phyloP scores from a whole-genome alignment of 2,888 invertebrate genomes.

The Rhaphigaster nebulosa region DNA sequence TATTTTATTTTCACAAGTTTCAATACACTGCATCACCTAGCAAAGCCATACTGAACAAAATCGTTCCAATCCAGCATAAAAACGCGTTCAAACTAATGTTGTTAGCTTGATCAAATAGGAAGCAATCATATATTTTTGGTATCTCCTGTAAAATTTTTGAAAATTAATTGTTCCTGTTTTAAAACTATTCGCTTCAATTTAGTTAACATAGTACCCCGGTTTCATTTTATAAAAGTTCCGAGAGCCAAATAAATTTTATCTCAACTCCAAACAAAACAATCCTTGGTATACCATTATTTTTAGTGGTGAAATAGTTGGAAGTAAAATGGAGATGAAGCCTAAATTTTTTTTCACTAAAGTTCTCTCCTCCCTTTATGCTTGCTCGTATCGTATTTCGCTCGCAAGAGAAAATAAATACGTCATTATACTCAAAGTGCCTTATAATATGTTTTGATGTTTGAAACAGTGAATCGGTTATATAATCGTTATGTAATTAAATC shows the following conservation, averaged over 20 bases:
- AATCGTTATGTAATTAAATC: not conserved
- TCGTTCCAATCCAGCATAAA: too few relatives aligned
- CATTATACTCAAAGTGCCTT: not conserved
- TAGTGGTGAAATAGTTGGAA: not conserved
- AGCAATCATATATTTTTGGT: too few relatives aligned
- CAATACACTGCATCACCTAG: too few relatives aligned
- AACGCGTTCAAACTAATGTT: too few relatives aligned
- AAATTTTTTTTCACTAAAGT: not conserved
- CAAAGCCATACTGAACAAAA: too few relatives aligned
- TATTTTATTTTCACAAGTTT: too few relatives aligned
- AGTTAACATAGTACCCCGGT: too few relatives aligned
- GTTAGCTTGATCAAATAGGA: too few relatives aligned
- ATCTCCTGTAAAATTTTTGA: too few relatives aligned
- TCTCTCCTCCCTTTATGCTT: not conserved
- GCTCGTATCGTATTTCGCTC: not conserved
- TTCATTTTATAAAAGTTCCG: too few relatives aligned
- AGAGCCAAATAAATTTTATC: not conserved
- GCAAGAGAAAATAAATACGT: not conserved
- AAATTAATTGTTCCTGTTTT: too few relatives aligned
- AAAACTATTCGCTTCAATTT: too few relatives aligned
- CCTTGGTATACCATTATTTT: not conserved
- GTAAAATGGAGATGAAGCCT: not conserved
- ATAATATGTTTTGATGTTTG: not conserved
- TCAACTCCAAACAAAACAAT: not conserved
- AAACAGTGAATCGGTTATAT: not conserved